phyloP scores from a whole-genome alignment of 2,113 vertebrate genomes.

The Xenotilapia caudafasciata region DNA sequence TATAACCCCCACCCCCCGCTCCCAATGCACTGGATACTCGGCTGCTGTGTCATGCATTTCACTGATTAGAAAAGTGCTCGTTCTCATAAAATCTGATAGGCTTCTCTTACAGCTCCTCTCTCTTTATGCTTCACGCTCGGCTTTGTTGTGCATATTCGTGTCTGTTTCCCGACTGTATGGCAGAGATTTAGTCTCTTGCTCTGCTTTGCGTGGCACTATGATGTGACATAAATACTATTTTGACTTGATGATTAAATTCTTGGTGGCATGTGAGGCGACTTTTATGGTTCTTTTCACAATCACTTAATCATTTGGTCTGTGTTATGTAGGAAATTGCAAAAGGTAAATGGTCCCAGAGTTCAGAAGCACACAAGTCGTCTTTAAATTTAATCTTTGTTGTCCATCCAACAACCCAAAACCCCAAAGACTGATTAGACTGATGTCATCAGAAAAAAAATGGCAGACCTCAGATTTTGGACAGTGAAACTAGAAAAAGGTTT shows the following conservation, averaged over 20 bases:
- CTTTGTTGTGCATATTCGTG: background rate
- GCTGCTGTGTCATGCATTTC: constrained; percentile 60
- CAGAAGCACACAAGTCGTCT: background rate
- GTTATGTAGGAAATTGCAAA: background rate
- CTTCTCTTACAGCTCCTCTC: background rate
- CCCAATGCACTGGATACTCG: constrained; percentile 20
- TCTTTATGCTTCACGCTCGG: background rate
- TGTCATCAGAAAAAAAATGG: background rate
- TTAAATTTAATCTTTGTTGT: background rate
- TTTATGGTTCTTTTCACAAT: background rate
- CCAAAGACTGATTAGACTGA: background rate
- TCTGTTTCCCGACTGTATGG: background rate
- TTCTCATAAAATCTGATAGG: constrained; percentile 36
- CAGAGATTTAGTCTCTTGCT: background rate
- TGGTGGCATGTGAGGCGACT: background rate
- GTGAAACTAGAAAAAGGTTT: background rate
- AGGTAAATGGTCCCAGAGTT: background rate
- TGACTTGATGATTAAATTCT: background rate
- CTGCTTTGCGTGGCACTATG: background rate
- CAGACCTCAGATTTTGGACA: background rate
- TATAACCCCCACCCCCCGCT: background rate
- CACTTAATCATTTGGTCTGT: background rate
- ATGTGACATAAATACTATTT: background rate
- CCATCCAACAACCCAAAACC: background rate
- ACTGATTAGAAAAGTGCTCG: constrained; percentile 63